Evolutionary conservation across 2,797 vertebrate genomes (phyloP), one percentile per base, ranked within the genome.

Genomic region (Crenuchus spilurus): DNA sequence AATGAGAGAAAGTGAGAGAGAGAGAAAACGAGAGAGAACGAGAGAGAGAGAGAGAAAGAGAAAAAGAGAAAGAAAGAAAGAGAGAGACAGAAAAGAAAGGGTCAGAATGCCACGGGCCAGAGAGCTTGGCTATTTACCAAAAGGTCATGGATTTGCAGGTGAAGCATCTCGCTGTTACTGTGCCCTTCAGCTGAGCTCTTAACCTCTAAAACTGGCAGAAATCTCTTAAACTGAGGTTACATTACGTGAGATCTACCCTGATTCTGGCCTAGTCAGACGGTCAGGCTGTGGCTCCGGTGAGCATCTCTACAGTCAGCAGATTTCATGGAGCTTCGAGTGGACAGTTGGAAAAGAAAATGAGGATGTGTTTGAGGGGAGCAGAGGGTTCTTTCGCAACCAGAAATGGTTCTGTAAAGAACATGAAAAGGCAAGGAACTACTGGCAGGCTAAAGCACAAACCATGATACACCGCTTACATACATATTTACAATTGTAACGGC

Each of bases 71-170:
- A 63, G 20, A 72, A 24, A 62, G 46, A 72, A 33, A 1, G 0
- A 51, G 20, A 49, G 8, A 61, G 16, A 16, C 14, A 0, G 71
- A 55, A 20, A 8, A 39, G 16, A 20, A 39, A 44, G 8, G 42
- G 18, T 31, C 26, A 57, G 16, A n/a, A 18, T 33, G 54, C 14
- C 30, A 33, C 4, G 4, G 30, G 28, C 52, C 26, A 6, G 26
- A 31, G 52, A 55, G 0, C 31, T 37, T 20, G 55, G 55, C n/a
- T 20, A 6, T 20, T 8, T 20, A 18, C 3, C 33, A 14, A 6
- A 61, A 39, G 57, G 35, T 61, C 57, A 39, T 13, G 20, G 35
- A 61, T 37, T 24, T 13, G 57, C 57, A 61, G 33, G 35, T 24
- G 55, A 4, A 58, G 10, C 11, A 51, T 51, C 46, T 8, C 20